phyloP scores from a whole-genome alignment of 2,797 vertebrate genomes.

The Chelmon rostratus region DNA sequence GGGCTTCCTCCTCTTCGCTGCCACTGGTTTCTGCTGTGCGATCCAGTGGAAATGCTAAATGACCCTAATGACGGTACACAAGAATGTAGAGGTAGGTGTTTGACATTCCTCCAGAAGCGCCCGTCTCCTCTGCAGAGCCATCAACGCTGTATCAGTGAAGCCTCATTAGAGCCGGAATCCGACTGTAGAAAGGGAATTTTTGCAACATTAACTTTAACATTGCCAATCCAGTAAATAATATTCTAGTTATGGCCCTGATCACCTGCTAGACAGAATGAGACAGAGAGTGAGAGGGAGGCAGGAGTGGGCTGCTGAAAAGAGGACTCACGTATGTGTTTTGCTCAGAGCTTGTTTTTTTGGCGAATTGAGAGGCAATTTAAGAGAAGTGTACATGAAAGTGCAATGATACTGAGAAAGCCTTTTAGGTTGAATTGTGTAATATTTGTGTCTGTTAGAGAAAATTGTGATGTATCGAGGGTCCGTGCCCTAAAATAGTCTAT shows the following conservation, averaged over 20 bases:
- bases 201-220: slow-evolving; percentile 93
- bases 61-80: slow-evolving; percentile 74
- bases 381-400: slow-evolving; percentile 57
- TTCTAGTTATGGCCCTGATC: slow-evolving; percentile 86
- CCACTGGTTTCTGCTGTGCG: slow-evolving; percentile 52
- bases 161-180: slow-evolving; percentile 90
- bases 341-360: slow-evolving; percentile 58
- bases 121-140: slow-evolving; percentile 82
- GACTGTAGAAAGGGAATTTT: slow-evolving; percentile 88
- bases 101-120: slow-evolving; percentile 80
- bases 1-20: slow-evolving; percentile 61
- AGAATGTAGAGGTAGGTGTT: slow-evolving; percentile 76
- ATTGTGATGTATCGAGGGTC: slow-evolving; percentile 11
- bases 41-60: slow-evolving; percentile 72
- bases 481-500: slow-evolving; percentile 6
- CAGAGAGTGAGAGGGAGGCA: slow-evolving; percentile 9
- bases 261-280: slow-evolving; percentile 65
- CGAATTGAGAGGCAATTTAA: slow-evolving; percentile 68
- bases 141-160: slow-evolving; percentile 89
- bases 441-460: slow-evolving; percentile 48
- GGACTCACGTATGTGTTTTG: slow-evolving; percentile 35
- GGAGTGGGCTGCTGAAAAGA: slow-evolving; percentile 15
- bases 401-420: slow-evolving; percentile 62
- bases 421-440: slow-evolving; percentile 50
- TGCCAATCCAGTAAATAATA: slow-evolving; percentile 91